phyloP scores from a whole-genome alignment of 2,113 vertebrate species.

The Onychorhynchus coronatus region DNA sequence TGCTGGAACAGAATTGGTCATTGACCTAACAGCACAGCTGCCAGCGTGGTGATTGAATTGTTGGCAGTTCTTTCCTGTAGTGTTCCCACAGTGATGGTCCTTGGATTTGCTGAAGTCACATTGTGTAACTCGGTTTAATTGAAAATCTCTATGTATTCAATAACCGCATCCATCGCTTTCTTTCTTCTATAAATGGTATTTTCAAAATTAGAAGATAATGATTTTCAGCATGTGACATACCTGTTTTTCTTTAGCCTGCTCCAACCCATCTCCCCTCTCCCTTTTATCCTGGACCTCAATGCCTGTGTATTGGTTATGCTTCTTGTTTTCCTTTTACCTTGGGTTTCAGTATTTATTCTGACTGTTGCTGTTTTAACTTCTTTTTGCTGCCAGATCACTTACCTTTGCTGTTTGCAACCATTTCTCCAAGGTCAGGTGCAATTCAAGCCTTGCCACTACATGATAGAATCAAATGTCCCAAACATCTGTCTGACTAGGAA shows the following conservation, averaged over 20 bases:
- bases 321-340: neutral
- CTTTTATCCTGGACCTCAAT: neutral
- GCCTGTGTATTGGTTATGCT: neutral
- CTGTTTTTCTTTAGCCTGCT: neutral
- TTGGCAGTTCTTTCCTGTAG: neutral
- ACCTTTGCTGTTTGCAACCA: neutral
- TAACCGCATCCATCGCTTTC: neutral
- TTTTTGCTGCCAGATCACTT: neutral
- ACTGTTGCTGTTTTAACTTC: neutral
- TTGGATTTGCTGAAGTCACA: neutral
- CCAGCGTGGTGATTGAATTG: neutral
- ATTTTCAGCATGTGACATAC: neutral
- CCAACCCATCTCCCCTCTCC: fast-evolving
- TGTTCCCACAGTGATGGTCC: neutral
- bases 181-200: neutral
- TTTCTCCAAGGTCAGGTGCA: neutral
- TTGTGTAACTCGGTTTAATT: neutral
- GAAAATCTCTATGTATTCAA: neutral
- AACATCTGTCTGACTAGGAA: neutral
- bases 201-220: neutral
- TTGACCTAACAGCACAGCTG: neutral
- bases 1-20: conserved; percentile 11
- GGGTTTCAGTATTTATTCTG: neutral
- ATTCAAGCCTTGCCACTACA: neutral
- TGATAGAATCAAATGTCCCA: neutral